Base-by-base conservation (phyloP, 1,140 invertebrate genomes). In the Drosophila trapezifrons region DNA sequence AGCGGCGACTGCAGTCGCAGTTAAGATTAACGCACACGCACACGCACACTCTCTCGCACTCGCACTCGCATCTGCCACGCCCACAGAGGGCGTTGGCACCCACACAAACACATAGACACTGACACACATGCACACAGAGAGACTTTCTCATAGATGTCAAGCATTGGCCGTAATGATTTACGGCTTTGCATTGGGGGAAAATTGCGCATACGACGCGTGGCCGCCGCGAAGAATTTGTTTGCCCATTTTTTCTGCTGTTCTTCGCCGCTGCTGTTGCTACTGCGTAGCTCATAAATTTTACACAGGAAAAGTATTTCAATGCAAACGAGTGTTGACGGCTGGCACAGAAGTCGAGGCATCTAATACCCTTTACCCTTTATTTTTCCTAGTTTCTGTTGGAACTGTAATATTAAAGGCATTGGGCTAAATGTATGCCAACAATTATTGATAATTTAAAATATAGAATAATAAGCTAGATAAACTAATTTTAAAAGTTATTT, bases 131-230 rank as follows among this genome's bases (percentile, higher is more conserved):
- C 29, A 10, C 35, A 57, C 18, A 42, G 18, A 51, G 25, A 40
- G 58, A 42, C 43, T 43, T 47, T 59, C 69, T 74, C 72, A 75
- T 76, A 75, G 72, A 80, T 79, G 82, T 70, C 83, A 87, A 69
- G 83, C 84, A 86, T 86, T 87, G 82, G 63, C 78, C 70, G 71
- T 42, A 77, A 89, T 87, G 83, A 87, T 87, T 87, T 89, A 87
- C 83, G 76, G 84, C 72, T 38, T 51, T 52, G 76, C 76, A 83
- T 74, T 71, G 62, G 84, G 80, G 69, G 47, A 83, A 78, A 89
- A 87, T 87, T 87, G 83, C 83, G 80, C 84, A 87, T 87, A 89
- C 83, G 84, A 73, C 45, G 71, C 80, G 60, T 83, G 55, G 72
- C 57, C 71, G 62, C 56, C 47, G 35, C 22, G 22, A 52, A 71